Evolutionary conservation across 1,140 invertebrate species (phyloP).

Genomic region (Drosophila pandora): DNA sequence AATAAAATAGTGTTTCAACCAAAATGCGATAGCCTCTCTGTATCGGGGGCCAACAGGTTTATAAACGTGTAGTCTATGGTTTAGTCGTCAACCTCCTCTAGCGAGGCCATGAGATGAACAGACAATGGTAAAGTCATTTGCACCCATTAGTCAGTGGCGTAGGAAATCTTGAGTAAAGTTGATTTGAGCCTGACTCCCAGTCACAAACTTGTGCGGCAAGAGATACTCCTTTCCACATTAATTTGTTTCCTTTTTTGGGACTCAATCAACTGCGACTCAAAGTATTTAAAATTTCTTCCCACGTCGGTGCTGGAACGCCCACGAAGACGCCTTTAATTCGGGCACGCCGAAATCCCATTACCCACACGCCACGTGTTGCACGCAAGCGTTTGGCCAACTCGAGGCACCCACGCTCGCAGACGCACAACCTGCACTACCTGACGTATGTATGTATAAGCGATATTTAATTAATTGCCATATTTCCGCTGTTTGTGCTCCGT

Average conservation of each 20-base stretch:
- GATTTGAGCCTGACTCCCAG: no score
- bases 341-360: slow-evolving; percentile 9
- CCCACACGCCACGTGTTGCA: slow-evolving; percentile 19
- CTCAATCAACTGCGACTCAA: not conserved
- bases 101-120: not conserved
- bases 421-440: slow-evolving; percentile 19
- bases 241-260: not conserved
- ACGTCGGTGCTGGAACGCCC: not conserved
- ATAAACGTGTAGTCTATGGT: no score
- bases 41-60: no score
- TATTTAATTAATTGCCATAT: slow-evolving; percentile 47
- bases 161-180: not conserved
- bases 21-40: not conserved
- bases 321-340: not conserved
- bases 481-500: slow-evolving; percentile 26
- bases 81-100: no score
- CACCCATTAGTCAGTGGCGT: not conserved
- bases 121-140: not conserved
- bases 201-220: not conserved
- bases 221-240: not conserved
- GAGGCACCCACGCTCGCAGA: slow-evolving; percentile 5
- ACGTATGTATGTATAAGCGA: slow-evolving; percentile 38
- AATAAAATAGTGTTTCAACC: slow-evolving; percentile 23
- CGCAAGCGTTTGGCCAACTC: slow-evolving; percentile 14
- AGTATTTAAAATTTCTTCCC: slow-evolving; percentile 5